Evolutionary conservation across 1,140 invertebrate species (phyloP).

Genomic region (Sycobia sp.): DNA sequence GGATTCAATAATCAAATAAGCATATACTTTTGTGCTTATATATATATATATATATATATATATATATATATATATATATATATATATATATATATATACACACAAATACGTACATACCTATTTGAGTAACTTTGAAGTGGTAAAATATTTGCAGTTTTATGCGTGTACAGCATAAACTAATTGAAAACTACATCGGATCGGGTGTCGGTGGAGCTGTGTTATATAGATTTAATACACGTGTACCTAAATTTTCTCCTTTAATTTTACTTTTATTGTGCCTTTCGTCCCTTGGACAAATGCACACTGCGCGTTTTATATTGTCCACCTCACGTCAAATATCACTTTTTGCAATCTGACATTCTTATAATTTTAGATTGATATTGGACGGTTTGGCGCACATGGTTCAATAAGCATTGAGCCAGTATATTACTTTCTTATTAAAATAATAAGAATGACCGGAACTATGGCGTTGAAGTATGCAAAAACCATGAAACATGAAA

Average conservation of each 20-base stretch:
- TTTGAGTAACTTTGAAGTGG: too few relatives aligned
- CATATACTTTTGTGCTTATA: too few relatives aligned
- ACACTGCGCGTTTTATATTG: neutral
- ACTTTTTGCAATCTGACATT: neutral
- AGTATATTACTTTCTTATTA: neutral
- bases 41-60: too few relatives aligned
- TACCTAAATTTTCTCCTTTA: conserved; percentile 33
- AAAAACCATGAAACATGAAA: conserved; percentile 30
- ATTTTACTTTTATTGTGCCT: conserved; percentile 58
- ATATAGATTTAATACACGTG: neutral
- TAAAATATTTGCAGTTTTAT: too few relatives aligned
- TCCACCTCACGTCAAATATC: neutral
- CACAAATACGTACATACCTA: too few relatives aligned
- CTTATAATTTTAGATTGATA: too few relatives aligned
- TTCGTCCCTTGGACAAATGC: conserved; percentile 42
- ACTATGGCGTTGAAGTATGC: neutral
- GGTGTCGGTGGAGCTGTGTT: conserved; percentile 44
- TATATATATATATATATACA: too few relatives aligned
- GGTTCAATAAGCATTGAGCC: neutral
- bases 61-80: too few relatives aligned
- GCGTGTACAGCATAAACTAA: conserved; percentile 36
- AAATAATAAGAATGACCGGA: neutral
- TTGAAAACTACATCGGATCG: conserved; percentile 46
- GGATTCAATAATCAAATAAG: too few relatives aligned
- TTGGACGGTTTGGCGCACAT: conserved; percentile 10